phyloP scores from a whole-genome alignment of 2,797 vertebrate species.

The Lutjanus campechanus region DNA sequence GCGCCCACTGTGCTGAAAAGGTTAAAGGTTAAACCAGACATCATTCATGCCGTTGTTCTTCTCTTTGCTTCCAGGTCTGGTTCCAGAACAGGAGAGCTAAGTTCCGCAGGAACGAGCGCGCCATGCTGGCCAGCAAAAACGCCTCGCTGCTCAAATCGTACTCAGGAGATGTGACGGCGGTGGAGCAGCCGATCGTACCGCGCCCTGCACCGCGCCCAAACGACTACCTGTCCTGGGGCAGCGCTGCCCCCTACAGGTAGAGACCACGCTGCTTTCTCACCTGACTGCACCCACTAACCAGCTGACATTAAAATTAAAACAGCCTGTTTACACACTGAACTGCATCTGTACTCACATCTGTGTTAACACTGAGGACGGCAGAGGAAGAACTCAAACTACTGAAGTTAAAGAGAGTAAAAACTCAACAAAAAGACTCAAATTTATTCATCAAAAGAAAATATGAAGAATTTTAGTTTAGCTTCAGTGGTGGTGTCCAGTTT shows the following conservation, averaged over 20 bases:
- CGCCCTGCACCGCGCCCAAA: conserved; percentile 95
- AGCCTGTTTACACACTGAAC: neutral
- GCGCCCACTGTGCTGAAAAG: neutral
- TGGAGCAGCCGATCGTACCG: conserved; percentile 98
- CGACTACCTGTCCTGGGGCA: conserved; percentile 98
- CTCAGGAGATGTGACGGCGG: conserved; percentile 94
- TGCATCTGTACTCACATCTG: neutral
- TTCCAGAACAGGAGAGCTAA: conserved; percentile 98
- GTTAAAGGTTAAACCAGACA: neutral
- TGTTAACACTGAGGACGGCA: neutral
- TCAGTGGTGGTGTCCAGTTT: too few relatives aligned
- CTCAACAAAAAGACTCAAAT: too few relatives aligned
- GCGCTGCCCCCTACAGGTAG: conserved; percentile 96
- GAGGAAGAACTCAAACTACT: neutral
- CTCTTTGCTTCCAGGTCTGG: conserved; percentile 90
- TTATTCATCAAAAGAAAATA: too few relatives aligned
- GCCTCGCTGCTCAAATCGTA: conserved; percentile 97
- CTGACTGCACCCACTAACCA: neutral
- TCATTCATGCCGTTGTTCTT: neutral
- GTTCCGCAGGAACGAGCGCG: conserved; percentile 96
- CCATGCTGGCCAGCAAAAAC: conserved; percentile 98
- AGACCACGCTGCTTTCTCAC: conserved; percentile 1
- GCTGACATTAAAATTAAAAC: neutral
- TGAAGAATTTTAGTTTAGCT: too few relatives aligned
- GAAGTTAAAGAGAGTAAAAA: neutral